phyloP scores from a whole-genome alignment of 2,113 vertebrate species.

The Pangasianodon hypophthalmus region DNA sequence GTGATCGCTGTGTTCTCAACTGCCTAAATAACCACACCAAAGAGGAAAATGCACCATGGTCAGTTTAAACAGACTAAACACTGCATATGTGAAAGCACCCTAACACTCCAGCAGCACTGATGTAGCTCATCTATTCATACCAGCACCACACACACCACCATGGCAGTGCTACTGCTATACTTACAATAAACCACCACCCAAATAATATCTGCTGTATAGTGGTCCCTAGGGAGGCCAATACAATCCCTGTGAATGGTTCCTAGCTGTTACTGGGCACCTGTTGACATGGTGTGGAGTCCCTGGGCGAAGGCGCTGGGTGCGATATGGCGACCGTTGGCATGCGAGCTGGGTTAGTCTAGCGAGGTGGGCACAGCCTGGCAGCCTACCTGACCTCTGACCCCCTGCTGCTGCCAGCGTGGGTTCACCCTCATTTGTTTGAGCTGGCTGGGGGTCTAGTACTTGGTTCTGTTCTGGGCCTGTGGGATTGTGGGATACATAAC shows the following conservation, averaged over 20 bases:
- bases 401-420: slow-evolving; percentile 94
- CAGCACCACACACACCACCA: too few species aligned
- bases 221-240: background rate
- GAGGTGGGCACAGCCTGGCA: slow-evolving; percentile 92
- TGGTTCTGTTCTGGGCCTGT: slow-evolving; percentile 94
- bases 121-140: too few species aligned
- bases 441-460: slow-evolving; percentile 96
- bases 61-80: too few species aligned
- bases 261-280: slow-evolving; percentile 78
- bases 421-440: slow-evolving; percentile 95
- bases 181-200: too few species aligned
- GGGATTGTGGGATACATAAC: slow-evolving; percentile 7
- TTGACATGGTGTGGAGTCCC: slow-evolving; percentile 83
- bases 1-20: background rate
- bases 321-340: slow-evolving; percentile 86
- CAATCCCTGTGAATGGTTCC: too few species aligned
- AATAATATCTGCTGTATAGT: background rate
- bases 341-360: slow-evolving; percentile 91
- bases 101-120: too few species aligned
- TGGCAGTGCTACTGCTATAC: too few species aligned
- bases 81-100: too few species aligned
- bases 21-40: background rate
- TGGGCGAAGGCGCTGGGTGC: slow-evolving; percentile 78
- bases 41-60: too few species aligned
- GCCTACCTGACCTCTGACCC: slow-evolving; percentile 94